phyloP scores from a whole-genome alignment of 2,888 invertebrate genomes.

The Cancer borealis region DNA sequence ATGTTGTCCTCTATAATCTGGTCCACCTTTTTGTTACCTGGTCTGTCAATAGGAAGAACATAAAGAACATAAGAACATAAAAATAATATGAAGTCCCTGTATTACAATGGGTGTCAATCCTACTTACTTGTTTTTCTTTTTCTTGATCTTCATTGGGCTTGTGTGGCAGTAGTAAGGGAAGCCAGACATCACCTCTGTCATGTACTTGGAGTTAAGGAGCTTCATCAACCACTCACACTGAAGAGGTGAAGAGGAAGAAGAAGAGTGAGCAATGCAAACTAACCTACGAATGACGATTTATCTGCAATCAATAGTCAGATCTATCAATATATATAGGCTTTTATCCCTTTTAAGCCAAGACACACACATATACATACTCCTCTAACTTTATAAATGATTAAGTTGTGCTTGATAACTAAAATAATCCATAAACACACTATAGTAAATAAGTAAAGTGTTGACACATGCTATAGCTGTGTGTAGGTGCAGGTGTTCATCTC shows the following conservation, averaged over 20 bases:
- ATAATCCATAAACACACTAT: too few relatives aligned
- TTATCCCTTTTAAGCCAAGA: too few relatives aligned
- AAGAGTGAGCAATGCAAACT: background rate
- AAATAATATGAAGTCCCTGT: background rate
- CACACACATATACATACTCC: too few relatives aligned
- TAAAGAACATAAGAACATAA: background rate
- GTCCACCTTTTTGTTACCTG: background rate
- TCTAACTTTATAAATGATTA: too few relatives aligned
- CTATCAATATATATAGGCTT: background rate
- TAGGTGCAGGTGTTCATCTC: too few relatives aligned
- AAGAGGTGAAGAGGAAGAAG: background rate
- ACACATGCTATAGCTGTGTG: too few relatives aligned
- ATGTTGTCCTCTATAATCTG: conserved; percentile 4
- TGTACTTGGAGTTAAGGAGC: conserved; percentile 51
- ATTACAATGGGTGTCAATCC: background rate
- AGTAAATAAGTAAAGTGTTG: too few relatives aligned
- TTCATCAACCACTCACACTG: conserved; percentile 59
- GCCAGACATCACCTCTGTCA: conserved; percentile 54
- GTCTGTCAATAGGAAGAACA: conserved; percentile 50
- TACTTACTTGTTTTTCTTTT: conserved; percentile 39
- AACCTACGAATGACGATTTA: background rate
- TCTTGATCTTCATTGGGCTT: conserved; percentile 5
- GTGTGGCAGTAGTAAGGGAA: conserved; percentile 65
- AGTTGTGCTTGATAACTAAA: too few relatives aligned
- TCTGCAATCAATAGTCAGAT: background rate